Evolutionary conservation across 2,888 invertebrate species (phyloP).

Genomic region (Aphidius colemani): DNA sequence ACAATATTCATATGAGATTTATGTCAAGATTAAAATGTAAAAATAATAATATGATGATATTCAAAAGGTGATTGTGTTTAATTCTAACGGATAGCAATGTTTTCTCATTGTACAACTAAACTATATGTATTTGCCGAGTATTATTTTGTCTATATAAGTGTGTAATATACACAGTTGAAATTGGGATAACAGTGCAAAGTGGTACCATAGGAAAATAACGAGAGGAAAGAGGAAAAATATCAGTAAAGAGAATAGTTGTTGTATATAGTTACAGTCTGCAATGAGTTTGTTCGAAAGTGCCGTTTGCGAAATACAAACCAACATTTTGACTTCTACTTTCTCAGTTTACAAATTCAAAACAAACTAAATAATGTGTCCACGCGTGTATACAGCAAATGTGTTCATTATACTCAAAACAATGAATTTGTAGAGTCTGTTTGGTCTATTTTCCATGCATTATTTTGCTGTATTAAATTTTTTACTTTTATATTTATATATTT

Average conservation of each 20-base stretch:
- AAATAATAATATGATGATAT: no score
- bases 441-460: constrained; percentile 6
- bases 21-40: no score
- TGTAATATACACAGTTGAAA: constrained; percentile 15
- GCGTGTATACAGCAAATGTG: constrained; percentile 25
- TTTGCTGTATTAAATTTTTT: constrained; percentile 19
- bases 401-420: constrained; percentile 24
- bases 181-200: constrained; percentile 2
- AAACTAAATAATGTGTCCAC: constrained; percentile 27
- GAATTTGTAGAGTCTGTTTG: constrained; percentile 1
- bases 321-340: constrained; percentile 8
- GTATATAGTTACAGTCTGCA: constrained; percentile 8
- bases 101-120: no score
- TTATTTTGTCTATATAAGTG: not conserved
- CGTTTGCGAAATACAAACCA: constrained; percentile 35
- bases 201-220: not conserved
- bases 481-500: constrained; percentile 19
- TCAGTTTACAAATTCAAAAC: constrained; percentile 13
- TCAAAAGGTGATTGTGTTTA: no score
- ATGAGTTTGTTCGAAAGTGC: constrained; percentile 37
- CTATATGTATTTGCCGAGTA: no score
- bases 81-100: no score
- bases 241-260: no score
- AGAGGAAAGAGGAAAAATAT: no score
- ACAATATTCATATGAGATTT: no score